Evolutionary conservation across 2,888 invertebrate species (phyloP), one percentile per base, ranked within the genome.

Genomic region (Chromoteleia sp.): DNA sequence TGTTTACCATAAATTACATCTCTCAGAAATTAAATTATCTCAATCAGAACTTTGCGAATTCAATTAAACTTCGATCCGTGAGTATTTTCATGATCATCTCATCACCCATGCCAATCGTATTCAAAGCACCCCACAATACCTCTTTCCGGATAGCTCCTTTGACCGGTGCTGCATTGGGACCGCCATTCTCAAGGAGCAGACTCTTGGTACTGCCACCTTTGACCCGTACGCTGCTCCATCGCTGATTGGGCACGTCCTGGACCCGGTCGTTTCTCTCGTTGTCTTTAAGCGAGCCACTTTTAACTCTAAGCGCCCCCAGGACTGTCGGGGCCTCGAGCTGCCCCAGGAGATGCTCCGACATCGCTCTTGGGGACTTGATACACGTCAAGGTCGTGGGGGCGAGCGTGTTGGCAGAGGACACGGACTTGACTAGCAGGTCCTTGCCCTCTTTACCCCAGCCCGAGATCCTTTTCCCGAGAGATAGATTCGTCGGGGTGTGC

Each of bases 131-230:
- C 25, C 0, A 36, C 45, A 45, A 45, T 91, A 91, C 91, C 91
- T 91, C 90, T 87, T 90, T 90, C 48, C 83, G 87, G 56, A 89
- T 85, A 71, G 88, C 85, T 75, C 86, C 88, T 85, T 90, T 91
- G 59, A 89, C 77, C 39, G 85, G 80, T 39, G 86, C 84, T 30
- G 87, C 78, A 71, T 91, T 90, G 10, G 90, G 90, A 25, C 91
- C 91, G 10, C 91, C 91, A 79, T 91, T 91, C 79, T 91, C 91
- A 68, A 91, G 83, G 29, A 91, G 85, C 45, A 91, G 86, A 67
- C 91, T 91, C 87, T 91, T 91, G 59, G 91, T 91, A 73, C 91
- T 91, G 50, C 89, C 90, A 67, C 89, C 91, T 80, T 91, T 91
- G 79, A 91, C 86, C 65, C 90, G 85, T 39, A 91, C 89, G 85